Conservation (phyloP, 2,888 invertebrate genomes). For the Agriopis marginaria region DNA sequence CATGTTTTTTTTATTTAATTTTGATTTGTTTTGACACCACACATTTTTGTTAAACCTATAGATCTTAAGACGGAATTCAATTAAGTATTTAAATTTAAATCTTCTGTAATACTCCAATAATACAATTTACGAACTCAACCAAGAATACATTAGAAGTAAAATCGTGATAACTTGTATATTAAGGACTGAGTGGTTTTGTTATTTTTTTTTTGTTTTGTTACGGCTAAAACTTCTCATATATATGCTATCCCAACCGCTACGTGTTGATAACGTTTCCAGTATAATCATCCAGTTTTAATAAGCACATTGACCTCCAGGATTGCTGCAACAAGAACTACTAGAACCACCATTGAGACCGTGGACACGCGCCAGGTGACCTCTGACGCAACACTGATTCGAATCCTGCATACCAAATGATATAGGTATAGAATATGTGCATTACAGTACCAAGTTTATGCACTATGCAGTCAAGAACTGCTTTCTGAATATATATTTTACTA, state of each 20-base stretch:
- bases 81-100: no score
- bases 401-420: constrained; percentile 58
- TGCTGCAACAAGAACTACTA: constrained; percentile 62
- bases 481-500: neutral
- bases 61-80: no score
- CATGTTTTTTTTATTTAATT: no score
- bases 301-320: constrained; percentile 77
- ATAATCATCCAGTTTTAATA: constrained; percentile 63
- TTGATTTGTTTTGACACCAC: no score
- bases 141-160: no score
- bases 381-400: constrained; percentile 72
- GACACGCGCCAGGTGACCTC: constrained; percentile 78
- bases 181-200: neutral
- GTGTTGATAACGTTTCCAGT: constrained; percentile 33
- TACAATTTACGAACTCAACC: no score
- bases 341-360: constrained; percentile 58
- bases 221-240: neutral
- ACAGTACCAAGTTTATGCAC: constrained; percentile 46
- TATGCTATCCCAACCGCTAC: neutral
- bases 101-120: no score
- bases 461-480: constrained; percentile 47
- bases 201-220: neutral
- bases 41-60: no score
- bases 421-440: constrained; percentile 44
- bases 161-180: neutral